Conservation (phyloP, 2,888 invertebrate species). For the Oasisia sp. region DNA sequence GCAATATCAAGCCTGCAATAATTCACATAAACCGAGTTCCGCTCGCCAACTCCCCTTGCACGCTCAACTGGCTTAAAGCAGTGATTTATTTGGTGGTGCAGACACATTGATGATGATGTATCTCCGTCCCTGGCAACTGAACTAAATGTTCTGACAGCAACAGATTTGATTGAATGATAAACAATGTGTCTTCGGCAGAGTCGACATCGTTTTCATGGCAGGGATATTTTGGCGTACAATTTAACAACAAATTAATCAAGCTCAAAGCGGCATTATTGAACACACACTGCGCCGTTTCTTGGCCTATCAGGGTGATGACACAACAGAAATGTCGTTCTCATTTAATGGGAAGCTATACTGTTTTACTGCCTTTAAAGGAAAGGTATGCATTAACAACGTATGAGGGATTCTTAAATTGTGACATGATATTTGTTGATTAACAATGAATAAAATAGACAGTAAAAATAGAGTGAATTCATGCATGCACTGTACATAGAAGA, state of each 20-base stretch:
- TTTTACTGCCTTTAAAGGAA: too few relatives aligned
- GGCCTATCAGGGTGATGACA: too few relatives aligned
- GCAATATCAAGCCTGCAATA: not conserved
- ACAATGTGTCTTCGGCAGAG: not conserved
- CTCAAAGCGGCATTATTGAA: not conserved
- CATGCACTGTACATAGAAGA: not conserved
- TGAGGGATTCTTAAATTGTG: not conserved
- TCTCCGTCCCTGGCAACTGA: not conserved
- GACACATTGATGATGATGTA: not conserved
- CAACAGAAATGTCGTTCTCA: too few relatives aligned
- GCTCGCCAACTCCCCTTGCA: not conserved
- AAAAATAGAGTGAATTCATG: not conserved
- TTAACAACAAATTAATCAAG: not conserved
- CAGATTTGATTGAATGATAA: constrained; percentile 3
- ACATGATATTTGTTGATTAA: not conserved
- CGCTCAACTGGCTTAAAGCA: not conserved
- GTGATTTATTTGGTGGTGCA: not conserved
- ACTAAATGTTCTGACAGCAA: not conserved
- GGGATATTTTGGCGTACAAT: not conserved
- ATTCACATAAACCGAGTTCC: not conserved
- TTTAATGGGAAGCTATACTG: too few relatives aligned
- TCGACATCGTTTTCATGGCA: not conserved
- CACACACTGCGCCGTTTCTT: too few relatives aligned
- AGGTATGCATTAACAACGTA: too few relatives aligned
- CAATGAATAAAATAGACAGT: not conserved